Base-by-base conservation (phyloP, 2,888 invertebrate genomes). In the Lasioglossum marginatum region DNA sequence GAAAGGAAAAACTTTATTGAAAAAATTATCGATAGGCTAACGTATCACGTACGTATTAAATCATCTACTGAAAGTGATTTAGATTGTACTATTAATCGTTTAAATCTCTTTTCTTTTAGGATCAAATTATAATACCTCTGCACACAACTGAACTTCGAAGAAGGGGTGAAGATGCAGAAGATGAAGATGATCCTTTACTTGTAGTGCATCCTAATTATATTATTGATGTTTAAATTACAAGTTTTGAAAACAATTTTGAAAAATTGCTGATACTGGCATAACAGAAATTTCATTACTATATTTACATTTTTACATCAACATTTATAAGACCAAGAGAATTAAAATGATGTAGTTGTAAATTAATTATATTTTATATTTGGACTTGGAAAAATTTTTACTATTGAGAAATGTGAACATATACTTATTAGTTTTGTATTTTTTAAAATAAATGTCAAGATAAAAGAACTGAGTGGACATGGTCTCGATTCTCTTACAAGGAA, bases 191-290 rank as follows among this genome's bases (percentile, higher is more conserved):
- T 95, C 98, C 99, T 0, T 95, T 98, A 68, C 95, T 99, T 8
- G 98, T 99, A 27, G 99, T 99, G 0, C 99, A 99, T 96, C 99
- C 99, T 0, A 99, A 99, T 96, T 99, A 99, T 94, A 97, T 98
- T 73, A 96, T 98, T 72, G 98, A 98, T 89, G 95, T 95, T 87
- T 95, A 93, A 93, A 45, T 16, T 68, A 43, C 4, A 43, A 31
- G 0, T 57, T n/a, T 78, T 73, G n/a, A 34, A 57, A 37, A 73
- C 8, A 23, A 52, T 52, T 52, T 52, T 52, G 23, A 40, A 14
- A 31, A 57, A 70, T 74, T 27, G 31, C 43, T 79, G 52, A 31
- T 72, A 66, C 14, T 57, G 37, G 34, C 40, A 68, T 3, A 66
- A 16, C 45, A 40, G 16, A 23, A 74, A 70, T 40, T 5, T 60